Evolutionary conservation across 2,888 invertebrate genomes (phyloP), one percentile per base, ranked within the genome.

Genomic region (Netelia inedita): DNA sequence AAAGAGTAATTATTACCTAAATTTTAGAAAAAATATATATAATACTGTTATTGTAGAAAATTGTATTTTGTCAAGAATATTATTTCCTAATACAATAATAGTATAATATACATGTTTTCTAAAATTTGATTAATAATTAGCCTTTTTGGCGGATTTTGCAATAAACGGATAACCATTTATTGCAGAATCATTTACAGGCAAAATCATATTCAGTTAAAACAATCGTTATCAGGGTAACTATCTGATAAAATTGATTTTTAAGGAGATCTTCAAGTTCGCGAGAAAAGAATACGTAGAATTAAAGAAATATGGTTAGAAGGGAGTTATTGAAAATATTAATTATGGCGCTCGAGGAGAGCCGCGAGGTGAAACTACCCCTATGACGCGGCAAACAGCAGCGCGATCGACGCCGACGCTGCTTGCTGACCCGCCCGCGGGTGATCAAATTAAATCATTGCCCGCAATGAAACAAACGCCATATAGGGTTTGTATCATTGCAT

Each of bases 291-390:
- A n/a, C n/a, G 23, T 1, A 14, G 23, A 16, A 23, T 53, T 23
- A 2, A 21, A 50, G 11, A 68, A 68, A 50, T 19, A 46, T 68
- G 35, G 1, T 43, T 43, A 16, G 14, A n/a, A n/a, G 19, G 19
- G 19, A 65, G 65, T 65, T 65, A 43, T 65, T 65, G 43, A 65
- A 65, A 41, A 41, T 65, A 41, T 65, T 65, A 21, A 43, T 16
- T 65, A 41, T n/a, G 43, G 0, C 65, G 66, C 65, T 65, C 43
- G 43, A 65, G 65, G 16, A 16, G 43, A 65, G 43, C 43, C 16
- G 41, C 43, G 19, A 41, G 19, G 10, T 6, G 41, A 9, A 16
- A 19, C 43, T 65, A 43, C 1, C n/a, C 43, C 65, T 9, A 41
- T 9, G 5, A 16, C 16, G 28, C 65, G 41, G 61, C n/a, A n/a